These are phyloP conservation scores for Serranus cabrilla DNA, from an alignment of 2,797 vertebrate species.

Conservation along the genomic window DNA sequence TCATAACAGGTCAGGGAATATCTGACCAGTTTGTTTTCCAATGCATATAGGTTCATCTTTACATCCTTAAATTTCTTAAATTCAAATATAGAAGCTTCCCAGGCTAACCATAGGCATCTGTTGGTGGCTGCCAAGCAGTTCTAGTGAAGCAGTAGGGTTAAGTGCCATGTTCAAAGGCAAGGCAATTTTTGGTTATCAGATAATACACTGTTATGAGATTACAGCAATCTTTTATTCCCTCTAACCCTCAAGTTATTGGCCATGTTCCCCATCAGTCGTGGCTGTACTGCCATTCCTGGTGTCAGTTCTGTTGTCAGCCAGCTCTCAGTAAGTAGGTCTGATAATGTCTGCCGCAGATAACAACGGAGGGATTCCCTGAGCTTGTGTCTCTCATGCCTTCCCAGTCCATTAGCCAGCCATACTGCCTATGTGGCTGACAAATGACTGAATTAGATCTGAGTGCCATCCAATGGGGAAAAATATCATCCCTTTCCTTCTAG, in stretches of 20 bases:
- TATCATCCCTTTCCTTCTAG: conserved; percentile 34
- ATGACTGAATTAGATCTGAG: conserved; percentile 70
- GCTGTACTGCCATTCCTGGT: conserved; percentile 30
- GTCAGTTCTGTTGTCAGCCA: conserved; percentile 60
- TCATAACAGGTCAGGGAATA: too few species aligned
- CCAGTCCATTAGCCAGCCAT: conserved; percentile 71
- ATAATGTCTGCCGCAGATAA: conserved; percentile 74
- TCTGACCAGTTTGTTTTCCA: not conserved
- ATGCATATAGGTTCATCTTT: not conserved
- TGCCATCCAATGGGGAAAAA: conserved; percentile 43
- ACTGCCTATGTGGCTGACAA: conserved; percentile 62
- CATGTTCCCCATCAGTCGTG: conserved; percentile 38
- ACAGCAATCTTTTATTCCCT: conserved; percentile 51
- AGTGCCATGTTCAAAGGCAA: conserved; percentile 29
- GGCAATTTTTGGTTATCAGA: conserved; percentile 50
- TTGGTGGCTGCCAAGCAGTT: not conserved
- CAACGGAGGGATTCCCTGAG: conserved; percentile 64
- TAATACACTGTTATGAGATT: conserved; percentile 44
- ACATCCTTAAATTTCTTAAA: not conserved
- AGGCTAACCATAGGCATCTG: not conserved
- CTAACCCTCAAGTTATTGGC: conserved; percentile 41
- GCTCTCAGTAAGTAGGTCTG: conserved; percentile 63
- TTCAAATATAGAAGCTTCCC: not conserved
- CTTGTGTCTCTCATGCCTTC: conserved; percentile 65
- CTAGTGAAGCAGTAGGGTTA: conserved; percentile 5